These are phyloP conservation scores for Rhyzopertha dominica DNA, from an alignment of 1,140 invertebrate genomes.

Conservation along the genomic window DNA sequence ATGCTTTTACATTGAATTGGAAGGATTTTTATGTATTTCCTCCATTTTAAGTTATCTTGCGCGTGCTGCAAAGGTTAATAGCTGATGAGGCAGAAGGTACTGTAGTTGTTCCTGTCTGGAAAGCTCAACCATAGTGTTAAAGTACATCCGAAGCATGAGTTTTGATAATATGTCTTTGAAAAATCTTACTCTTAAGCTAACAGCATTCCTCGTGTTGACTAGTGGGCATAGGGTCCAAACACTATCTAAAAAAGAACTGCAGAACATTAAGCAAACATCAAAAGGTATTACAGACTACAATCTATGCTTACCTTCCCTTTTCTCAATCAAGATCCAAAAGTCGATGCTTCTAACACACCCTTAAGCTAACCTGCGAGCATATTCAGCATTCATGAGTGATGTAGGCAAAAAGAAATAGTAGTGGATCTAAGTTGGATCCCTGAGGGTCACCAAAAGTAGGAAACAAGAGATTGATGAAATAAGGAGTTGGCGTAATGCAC, in stretches of 20 bases:
- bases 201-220: constrained; percentile 23
- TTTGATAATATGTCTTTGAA: constrained; percentile 15
- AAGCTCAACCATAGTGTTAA: constrained; percentile 30
- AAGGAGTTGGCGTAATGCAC: too few relatives aligned
- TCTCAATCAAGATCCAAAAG: constrained; percentile 2
- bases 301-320: constrained; percentile 14
- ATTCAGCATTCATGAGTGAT: not conserved
- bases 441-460: too few relatives aligned
- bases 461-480: too few relatives aligned
- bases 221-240: constrained; percentile 24
- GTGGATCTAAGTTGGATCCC: too few relatives aligned
- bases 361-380: not conserved
- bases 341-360: not conserved
- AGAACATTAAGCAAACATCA: not conserved
- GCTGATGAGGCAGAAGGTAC: too few relatives aligned
- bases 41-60: too few relatives aligned
- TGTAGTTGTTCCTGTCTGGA: too few relatives aligned
- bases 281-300: constrained; percentile 5
- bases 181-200: constrained; percentile 21
- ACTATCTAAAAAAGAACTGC: constrained; percentile 9
- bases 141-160: constrained; percentile 16
- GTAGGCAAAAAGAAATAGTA: too few relatives aligned
- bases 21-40: constrained; percentile 34
- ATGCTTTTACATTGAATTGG: constrained; percentile 36
- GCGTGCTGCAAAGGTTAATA: too few relatives aligned